Percentiles rank a stretch among this genome's conserved stretches.
These are phyloP conservation scores for Yponomeuta plumbellus DNA, from an alignment of 2,888 invertebrate species.

Conservation along the genomic window DNA sequence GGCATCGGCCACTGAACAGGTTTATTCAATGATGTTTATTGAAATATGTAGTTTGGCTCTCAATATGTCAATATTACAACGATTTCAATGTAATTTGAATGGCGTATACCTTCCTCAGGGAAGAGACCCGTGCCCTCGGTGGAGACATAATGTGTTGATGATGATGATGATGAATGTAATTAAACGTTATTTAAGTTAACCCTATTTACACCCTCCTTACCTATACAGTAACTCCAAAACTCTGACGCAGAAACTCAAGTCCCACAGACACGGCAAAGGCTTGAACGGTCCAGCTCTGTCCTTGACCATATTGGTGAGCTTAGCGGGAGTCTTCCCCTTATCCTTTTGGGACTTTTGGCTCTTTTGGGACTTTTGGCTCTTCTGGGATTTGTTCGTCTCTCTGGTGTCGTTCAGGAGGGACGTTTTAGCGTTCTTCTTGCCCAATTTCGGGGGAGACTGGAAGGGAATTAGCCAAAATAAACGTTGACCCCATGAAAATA, in stretches of 20 bases:
- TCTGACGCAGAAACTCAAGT: conserved; percentile 45
- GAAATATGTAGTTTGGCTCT: no score
- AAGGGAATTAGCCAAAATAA: conserved; percentile 17
- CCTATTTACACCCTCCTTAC: conserved; percentile 27
- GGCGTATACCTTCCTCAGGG: no score
- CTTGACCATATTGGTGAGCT: conserved; percentile 45
- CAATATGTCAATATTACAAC: no score
- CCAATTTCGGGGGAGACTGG: conserved; percentile 47
- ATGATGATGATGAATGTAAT: no score
- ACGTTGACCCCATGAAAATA: not conserved
- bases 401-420: conserved; percentile 46
- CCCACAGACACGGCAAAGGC: conserved; percentile 57
- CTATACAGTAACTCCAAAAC: conserved; percentile 55
- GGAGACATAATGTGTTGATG: no score
- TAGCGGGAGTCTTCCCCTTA: conserved; percentile 45
- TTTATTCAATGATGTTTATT: no score
- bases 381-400: conserved; percentile 48
- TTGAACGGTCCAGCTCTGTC: conserved; percentile 59
- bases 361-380: conserved; percentile 54
- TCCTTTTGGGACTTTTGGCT: conserved; percentile 50
- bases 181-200: no score
- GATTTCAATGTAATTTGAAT: no score
- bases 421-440: conserved; percentile 47
- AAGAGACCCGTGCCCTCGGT: no score
- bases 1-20: no score